Conservation (phyloP, 2,888 invertebrate species). For the Drosophila koepferae region DNA sequence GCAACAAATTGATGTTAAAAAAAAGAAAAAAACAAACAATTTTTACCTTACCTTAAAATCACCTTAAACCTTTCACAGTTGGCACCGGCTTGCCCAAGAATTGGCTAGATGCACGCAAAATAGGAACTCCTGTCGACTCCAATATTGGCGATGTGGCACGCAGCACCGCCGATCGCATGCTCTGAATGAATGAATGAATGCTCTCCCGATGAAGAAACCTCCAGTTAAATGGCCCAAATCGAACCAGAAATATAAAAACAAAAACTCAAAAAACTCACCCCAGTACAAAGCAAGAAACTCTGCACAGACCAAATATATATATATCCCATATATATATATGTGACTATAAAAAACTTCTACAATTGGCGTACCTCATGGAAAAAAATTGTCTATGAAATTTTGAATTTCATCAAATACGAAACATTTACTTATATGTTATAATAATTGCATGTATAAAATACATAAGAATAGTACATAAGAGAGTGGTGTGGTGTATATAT, state of each 20-base stretch:
- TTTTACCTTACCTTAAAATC: slow-evolving; percentile 23
- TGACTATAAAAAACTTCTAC: neutral
- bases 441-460: slow-evolving; percentile 78
- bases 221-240: no score
- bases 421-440: slow-evolving; percentile 75
- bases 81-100: slow-evolving; percentile 71
- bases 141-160: slow-evolving; percentile 76
- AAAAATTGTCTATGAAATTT: slow-evolving; percentile 9
- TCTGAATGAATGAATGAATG: slow-evolving; percentile 34
- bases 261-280: slow-evolving; percentile 7
- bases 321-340: neutral
- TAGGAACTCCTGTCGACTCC: slow-evolving; percentile 44
- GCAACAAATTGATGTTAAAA: slow-evolving; percentile 8
- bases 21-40: no score
- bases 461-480: slow-evolving; percentile 79
- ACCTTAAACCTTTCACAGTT: slow-evolving; percentile 65
- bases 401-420: slow-evolving; percentile 63
- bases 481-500: slow-evolving; percentile 37
- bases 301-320: slow-evolving; percentile 9
- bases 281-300: slow-evolving; percentile 48
- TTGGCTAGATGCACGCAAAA: slow-evolving; percentile 65
- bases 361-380: slow-evolving; percentile 3
- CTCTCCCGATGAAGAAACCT: neutral
- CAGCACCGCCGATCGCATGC: slow-evolving; percentile 70
- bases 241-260: slow-evolving; percentile 2